Evolutionary conservation across 2,888 invertebrate species (phyloP).

Genomic region (Rhingia rostrata): DNA sequence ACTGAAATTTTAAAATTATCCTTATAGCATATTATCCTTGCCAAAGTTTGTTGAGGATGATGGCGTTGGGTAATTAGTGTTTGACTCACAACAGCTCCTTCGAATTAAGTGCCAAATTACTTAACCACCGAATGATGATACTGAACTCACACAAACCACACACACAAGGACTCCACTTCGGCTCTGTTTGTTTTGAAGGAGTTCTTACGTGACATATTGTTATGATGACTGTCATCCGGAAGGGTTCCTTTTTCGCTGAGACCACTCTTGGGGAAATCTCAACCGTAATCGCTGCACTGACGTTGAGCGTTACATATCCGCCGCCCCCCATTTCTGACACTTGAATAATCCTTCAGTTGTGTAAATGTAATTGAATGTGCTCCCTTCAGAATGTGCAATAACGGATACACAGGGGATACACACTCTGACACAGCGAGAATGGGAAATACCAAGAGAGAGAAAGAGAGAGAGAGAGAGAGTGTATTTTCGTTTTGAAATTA

Average conservation of each 20-base stretch:
- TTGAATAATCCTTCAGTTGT: conserved; percentile 26
- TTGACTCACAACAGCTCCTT: conserved; percentile 17
- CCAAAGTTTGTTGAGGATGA: neutral
- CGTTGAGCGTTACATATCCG: neutral
- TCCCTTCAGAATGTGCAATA: conserved; percentile 21
- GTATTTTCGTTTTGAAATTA: conserved; percentile 44
- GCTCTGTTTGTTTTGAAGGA: neutral
- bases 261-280: conserved; percentile 33
- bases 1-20: no score
- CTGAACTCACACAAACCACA: no score
- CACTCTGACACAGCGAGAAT: conserved; percentile 2
- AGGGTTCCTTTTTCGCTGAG: neutral
- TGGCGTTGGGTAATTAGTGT: conserved; percentile 5
- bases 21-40: no score
- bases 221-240: conserved; percentile 23
- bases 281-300: conserved; percentile 16
- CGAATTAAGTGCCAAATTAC: conserved; percentile 44
- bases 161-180: neutral
- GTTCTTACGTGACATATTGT: conserved; percentile 13
- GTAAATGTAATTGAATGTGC: conserved; percentile 38
- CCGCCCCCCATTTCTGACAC: neutral
- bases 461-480: neutral
- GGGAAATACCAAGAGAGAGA: neutral
- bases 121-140: conserved; percentile 23
- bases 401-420: conserved; percentile 7